A percentile compares a stretch with the other conserved stretches of the same genome.
Evolutionary conservation across 2,888 invertebrate species (phyloP).

Genomic region (Alviniconcha strummeri): DNA sequence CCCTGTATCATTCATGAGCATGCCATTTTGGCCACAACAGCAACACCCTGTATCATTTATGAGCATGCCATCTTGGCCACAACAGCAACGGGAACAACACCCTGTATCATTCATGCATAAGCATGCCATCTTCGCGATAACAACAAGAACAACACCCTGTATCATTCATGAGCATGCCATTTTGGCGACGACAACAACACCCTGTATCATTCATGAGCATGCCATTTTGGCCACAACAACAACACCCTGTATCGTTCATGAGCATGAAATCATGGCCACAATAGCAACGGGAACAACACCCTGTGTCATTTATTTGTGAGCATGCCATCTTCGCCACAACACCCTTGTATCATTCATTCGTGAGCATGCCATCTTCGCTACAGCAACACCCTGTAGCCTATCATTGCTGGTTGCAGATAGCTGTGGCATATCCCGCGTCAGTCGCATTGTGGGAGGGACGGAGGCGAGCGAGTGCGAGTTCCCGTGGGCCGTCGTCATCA

Average conservation of each 20-base stretch:
- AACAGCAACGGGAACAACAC: too few species aligned
- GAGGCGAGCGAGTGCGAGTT: constrained; percentile 39
- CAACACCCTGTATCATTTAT: too few species aligned
- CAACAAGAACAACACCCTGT: too few species aligned
- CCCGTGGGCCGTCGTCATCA: constrained; percentile 38
- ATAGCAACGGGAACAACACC: not conserved
- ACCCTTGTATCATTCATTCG: not conserved
- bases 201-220: not conserved
- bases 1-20: too few species aligned
- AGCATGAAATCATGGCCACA: not conserved
- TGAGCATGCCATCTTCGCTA: not conserved
- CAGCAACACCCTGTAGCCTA: not conserved
- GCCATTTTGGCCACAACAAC: too few species aligned
- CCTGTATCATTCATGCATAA: too few species aligned
- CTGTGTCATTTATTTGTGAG: not conserved
- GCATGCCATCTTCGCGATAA: too few species aligned
- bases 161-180: too few species aligned
- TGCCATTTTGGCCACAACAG: too few species aligned
- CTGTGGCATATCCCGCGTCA: constrained; percentile 12
- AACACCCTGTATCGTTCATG: too few species aligned
- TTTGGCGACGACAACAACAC: too few species aligned
- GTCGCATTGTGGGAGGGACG: constrained; percentile 35
- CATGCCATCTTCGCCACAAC: not conserved
- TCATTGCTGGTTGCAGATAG: not conserved
- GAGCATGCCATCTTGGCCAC: too few species aligned